Conservation (phyloP, 1,140 invertebrate species). For the Protaetia brevitarsis region DNA sequence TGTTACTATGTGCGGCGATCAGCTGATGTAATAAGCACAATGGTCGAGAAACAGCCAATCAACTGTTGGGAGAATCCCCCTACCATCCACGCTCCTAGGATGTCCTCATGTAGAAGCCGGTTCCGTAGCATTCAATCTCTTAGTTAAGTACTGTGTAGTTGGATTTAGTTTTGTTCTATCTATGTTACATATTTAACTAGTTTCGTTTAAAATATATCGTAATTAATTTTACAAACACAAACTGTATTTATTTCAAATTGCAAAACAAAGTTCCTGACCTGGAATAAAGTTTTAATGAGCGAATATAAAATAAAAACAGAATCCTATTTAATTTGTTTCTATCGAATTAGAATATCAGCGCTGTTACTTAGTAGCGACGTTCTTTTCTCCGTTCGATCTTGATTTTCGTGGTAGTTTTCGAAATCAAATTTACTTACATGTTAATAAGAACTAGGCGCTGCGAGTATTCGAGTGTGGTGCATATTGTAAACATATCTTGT, state of each 20-base stretch:
- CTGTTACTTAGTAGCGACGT: neutral
- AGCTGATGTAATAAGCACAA: conserved; percentile 17
- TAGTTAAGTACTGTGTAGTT: conserved; percentile 1
- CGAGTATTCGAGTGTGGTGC: neutral
- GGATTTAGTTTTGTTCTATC: neutral
- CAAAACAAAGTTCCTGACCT: too few relatives aligned
- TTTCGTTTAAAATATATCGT: neutral
- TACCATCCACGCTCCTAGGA: neutral
- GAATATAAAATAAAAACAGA: too few relatives aligned
- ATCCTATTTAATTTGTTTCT: neutral
- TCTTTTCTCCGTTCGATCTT: neutral
- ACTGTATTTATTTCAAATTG: neutral
- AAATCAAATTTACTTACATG: neutral
- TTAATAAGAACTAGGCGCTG: conserved; percentile 3
- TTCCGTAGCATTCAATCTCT: neutral
- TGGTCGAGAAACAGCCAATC: conserved; percentile 4
- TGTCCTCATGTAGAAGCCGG: conserved; percentile 10
- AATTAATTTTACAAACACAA: neutral
- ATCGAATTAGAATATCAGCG: neutral
- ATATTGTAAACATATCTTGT: neutral
- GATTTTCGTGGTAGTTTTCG: neutral
- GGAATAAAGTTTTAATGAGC: too few relatives aligned
- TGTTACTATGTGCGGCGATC: conserved; percentile 12
- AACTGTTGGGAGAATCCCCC: neutral
- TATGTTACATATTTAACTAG: neutral